Evolutionary conservation across 2,113 vertebrate species (phyloP), one percentile per base, ranked within the genome.

Genomic region (Phrynosoma blainvillii): DNA sequence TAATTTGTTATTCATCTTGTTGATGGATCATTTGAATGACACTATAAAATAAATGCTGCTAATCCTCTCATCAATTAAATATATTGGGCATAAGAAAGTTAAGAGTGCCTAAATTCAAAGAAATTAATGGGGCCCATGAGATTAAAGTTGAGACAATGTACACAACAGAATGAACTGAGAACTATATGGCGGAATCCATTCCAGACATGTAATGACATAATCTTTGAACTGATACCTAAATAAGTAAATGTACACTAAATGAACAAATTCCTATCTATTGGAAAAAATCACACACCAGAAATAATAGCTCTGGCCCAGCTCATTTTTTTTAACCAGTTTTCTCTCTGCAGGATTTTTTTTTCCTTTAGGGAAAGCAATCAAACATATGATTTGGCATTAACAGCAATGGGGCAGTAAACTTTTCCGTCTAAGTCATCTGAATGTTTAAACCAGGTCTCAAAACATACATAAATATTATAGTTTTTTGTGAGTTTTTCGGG

Each of bases 1-100:
- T n/a, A 84, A 84, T 65, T 65, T 65, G 56, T 84, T 84, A 56
- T 74, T 84, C n/a, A 84, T 56, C 66, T 36, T 36, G 82, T 73
- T 84, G 68, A 56, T 56, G 18, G 82, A 84, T 74, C 54, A 84
- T 56, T 74, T 73, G 68, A 36, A 84, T 84, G 68, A 73, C 82
- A 74, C 47, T 73, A 84, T 84, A 23, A 56, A 84, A 83, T 30
- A 74, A 84, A n/a, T 23, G 66, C 10, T 54, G 42, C 82, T 73
- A 47, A 52, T 83, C 81, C 65, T 83, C 40, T 47, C 40, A 70
- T 70, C 30, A 83, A 83, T 83, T 70, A 18, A 52, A 82, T 68
- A 25, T 82, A 82, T 68, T 82, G 65, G 40, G 40, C 32, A 68
- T 23, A 70, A 73, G 68, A 84, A 84, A 84, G 42, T 32, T n/a